Percentiles rank a stretch among this genome's conserved stretches.
These are phyloP conservation scores for Drosophila burlai DNA, from an alignment of 1,140 invertebrate genomes.

Conservation along the genomic window DNA sequence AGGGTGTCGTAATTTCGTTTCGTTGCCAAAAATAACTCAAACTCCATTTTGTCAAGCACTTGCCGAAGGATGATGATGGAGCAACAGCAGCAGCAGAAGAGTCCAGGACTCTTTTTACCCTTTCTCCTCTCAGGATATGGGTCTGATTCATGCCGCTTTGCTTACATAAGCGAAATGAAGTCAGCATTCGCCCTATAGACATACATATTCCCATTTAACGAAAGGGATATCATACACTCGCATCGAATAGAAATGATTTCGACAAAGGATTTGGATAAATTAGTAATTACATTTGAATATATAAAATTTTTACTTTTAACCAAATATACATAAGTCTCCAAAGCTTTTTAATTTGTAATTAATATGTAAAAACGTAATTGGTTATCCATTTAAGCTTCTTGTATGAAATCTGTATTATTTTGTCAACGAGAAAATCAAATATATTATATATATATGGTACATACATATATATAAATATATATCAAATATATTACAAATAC, in stretches of 20 bases:
- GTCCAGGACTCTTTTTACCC: constrained; percentile 6
- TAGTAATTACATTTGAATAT: neutral
- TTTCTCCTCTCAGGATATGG: constrained; percentile 25
- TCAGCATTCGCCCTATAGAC: constrained; percentile 68
- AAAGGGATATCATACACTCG: constrained; percentile 33
- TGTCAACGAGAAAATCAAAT: no score
- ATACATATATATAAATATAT: no score
- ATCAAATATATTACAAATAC: no score
- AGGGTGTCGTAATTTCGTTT: constrained; percentile 83
- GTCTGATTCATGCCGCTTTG: constrained; percentile 42
- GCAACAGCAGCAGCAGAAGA: constrained; percentile 1
- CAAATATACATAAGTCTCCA: neutral
- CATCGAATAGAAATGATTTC: constrained; percentile 1
- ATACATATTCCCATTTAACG: constrained; percentile 45
- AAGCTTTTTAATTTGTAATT: neutral
- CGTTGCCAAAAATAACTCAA: constrained; percentile 79
- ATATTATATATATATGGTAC: no score
- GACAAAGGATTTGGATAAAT: neutral
- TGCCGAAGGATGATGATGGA: constrained; percentile 19
- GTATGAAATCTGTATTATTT: no score
- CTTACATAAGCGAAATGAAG: constrained; percentile 68
- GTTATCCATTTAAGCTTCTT: no score
- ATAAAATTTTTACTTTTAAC: neutral
- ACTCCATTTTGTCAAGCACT: constrained; percentile 70
- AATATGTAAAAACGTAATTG: no score